Conservation (phyloP, 2,888 invertebrate species). For the Lasioglossum calceatum region DNA sequence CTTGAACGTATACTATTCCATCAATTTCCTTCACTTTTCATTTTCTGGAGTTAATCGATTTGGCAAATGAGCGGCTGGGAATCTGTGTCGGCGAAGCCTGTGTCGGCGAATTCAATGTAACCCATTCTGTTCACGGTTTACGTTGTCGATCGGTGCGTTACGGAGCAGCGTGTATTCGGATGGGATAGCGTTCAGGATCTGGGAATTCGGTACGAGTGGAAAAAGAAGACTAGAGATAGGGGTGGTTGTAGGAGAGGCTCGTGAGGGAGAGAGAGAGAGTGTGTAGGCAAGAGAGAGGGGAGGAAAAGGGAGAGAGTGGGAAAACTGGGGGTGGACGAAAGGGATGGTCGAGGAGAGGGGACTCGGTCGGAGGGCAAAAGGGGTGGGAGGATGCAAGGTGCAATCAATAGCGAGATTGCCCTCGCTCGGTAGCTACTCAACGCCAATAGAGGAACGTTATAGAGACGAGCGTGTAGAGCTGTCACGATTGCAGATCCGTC, state of each 20-base stretch:
- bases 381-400: conserved; percentile 71
- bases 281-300: conserved; percentile 29
- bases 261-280: conserved; percentile 17
- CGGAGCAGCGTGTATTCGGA: conserved; percentile 7
- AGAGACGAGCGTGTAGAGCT: conserved; percentile 60
- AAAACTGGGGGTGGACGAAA: conserved; percentile 51
- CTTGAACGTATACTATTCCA: not conserved
- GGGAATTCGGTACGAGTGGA: conserved; percentile 37
- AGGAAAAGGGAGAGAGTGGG: conserved; percentile 36
- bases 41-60: not conserved
- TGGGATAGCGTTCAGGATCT: conserved; percentile 23
- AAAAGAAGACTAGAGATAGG: conserved; percentile 17
- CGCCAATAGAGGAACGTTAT: conserved; percentile 70
- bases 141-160: not conserved
- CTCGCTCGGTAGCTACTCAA: conserved; percentile 72
- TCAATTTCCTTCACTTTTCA: not conserved
- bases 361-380: conserved; percentile 54
- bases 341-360: conserved; percentile 48
- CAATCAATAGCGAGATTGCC: conserved; percentile 76
- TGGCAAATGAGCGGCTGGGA: not conserved
- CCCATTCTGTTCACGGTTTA: conserved; percentile 1
- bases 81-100: not conserved
- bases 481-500: conserved; percentile 67
- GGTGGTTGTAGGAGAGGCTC: not conserved
- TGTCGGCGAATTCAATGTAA: not conserved